Base-by-base conservation (phyloP, 2,797 vertebrate species). In the Psittacula echo region DNA sequence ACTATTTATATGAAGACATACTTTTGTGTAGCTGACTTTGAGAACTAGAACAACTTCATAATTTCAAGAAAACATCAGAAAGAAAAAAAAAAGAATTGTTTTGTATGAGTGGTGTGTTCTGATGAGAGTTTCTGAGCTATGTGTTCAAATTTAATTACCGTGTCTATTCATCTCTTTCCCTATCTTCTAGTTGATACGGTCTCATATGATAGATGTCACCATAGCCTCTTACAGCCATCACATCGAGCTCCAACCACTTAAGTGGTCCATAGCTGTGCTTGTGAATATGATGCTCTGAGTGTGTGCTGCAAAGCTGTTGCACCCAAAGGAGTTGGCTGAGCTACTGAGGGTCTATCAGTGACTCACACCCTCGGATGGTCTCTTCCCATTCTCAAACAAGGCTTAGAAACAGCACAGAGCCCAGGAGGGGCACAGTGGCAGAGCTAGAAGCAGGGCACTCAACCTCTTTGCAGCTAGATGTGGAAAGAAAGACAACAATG, bases 271-370 rank as follows among this genome's bases (percentile, higher is more conserved):
- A 34, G 65, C 30, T 23, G 19, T 34, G 15, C 34, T 58, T 50
- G 37, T 67, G 42, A 56, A 21, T 10, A 37, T 0, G 9, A n/a
- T 24, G 11, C 7, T 51, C 16, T 58, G 14, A 58, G n/a, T 58
- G 22, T 39, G 53, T 44, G 22, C 29, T 22, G 42, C 45, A 60
- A 87, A 87, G 11, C 20, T 30, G 18, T 27, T 58, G 34, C 17
- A 21, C 17, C 16, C 0, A 0, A 34, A 60, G 27, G 23, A 76
- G 22, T 17, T 3, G 1, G 13, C 34, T 23, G 80, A 61, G 53
- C 53, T 37, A 53, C 42, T 66, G 29, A 0, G 0, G 21, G 20
- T 54, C 0, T 0, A 30, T 30, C 20, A 26, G 20, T 2, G 8
- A 37, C 48, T 42, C 1, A 4, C 9, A 67, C 9, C 26, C 39